These are phyloP conservation scores for Homalodisca vitripennis DNA, from an alignment of 1,140 invertebrate species.

Conservation along the genomic window DNA sequence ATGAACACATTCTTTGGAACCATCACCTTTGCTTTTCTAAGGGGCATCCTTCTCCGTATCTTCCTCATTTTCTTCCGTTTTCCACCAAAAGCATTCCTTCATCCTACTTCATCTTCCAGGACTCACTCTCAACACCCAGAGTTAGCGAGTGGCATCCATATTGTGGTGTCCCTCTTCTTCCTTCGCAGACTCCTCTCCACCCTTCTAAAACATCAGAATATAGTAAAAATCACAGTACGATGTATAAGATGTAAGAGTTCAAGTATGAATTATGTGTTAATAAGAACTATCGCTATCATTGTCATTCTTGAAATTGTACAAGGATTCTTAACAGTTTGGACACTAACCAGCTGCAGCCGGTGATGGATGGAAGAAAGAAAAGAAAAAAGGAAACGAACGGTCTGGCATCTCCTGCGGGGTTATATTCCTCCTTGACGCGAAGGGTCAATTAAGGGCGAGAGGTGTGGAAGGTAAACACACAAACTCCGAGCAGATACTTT, in stretches of 20 bases:
- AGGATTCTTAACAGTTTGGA: neutral
- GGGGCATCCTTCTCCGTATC: conserved; percentile 45
- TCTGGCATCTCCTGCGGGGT: conserved; percentile 81
- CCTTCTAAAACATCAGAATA: neutral
- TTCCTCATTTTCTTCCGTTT: conserved; percentile 43
- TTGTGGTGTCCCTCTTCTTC: conserved; percentile 44
- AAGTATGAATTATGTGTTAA: neutral
- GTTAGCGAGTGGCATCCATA: conserved; percentile 21
- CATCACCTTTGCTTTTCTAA: neutral
- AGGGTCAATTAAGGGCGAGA: conserved; percentile 93
- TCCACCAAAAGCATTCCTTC: conserved; percentile 49
- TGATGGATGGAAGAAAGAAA: too few species aligned
- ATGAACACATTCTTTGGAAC: too few species aligned
- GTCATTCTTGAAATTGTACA: neutral
- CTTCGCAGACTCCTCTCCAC: conserved; percentile 53
- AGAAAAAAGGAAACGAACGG: too few species aligned
- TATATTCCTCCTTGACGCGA: conserved; percentile 57
- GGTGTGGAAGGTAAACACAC: conserved; percentile 88
- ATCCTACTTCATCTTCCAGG: conserved; percentile 45
- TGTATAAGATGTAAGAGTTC: neutral
- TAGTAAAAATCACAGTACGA: neutral
- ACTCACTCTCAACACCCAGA: conserved; percentile 46
- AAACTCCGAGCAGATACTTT: conserved; percentile 95
- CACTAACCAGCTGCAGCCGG: neutral
- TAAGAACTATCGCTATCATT: neutral